A percentile compares a stretch with the other conserved stretches of the same genome.
Conservation (phyloP, 2,797 vertebrate species). For the Mycteria americana region DNA sequence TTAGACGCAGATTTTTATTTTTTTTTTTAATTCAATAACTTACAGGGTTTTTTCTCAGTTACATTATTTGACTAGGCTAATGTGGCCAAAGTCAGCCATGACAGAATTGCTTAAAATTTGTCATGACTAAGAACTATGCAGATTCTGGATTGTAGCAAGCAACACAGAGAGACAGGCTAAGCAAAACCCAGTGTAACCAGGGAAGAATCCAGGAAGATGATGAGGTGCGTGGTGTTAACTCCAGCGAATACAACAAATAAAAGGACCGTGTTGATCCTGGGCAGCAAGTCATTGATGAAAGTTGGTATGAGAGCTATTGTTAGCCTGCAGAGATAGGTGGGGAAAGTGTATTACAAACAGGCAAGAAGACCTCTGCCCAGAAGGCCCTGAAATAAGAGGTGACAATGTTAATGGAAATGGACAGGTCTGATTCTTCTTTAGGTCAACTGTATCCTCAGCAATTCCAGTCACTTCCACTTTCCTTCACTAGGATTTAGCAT, state of each 20-base stretch:
- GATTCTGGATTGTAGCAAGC: background rate
- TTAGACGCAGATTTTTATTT: background rate
- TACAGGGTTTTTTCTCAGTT: background rate
- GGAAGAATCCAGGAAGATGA: background rate
- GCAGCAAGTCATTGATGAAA: background rate
- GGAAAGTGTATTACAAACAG: background rate
- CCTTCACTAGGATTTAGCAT: constrained; percentile 46
- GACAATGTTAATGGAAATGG: constrained; percentile 24
- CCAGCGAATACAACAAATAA: background rate
- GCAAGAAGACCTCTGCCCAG: background rate
- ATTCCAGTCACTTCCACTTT: constrained; percentile 41
- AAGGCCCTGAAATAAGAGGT: background rate
- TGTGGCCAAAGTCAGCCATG: background rate
- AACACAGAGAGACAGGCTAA: background rate
- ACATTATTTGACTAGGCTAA: background rate
- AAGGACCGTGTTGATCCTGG: background rate
- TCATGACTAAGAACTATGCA: background rate
- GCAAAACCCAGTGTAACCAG: background rate
- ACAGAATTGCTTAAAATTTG: background rate
- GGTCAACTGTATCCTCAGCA: constrained; percentile 19
- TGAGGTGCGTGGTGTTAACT: background rate
- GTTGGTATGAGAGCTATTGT: background rate
- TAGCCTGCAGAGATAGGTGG: background rate
- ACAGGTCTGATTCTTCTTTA: constrained; percentile 38
- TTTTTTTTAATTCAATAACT: background rate